Evolutionary conservation across 2,113 vertebrate genomes (phyloP).

Genomic region (Actinemys pallida): DNA sequence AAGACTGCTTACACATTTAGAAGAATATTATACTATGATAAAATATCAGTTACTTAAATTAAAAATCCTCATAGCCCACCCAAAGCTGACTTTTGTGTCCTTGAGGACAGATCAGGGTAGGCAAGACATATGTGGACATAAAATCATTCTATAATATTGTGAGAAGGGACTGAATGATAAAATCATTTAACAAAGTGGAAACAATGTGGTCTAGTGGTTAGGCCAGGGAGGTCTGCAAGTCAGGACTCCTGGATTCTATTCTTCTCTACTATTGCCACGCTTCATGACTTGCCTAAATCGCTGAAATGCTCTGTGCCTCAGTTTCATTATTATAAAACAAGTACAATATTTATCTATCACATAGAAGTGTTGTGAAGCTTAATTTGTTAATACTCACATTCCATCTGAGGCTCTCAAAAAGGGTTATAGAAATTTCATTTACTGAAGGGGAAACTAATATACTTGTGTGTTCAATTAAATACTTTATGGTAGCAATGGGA

Average conservation of each 20-base stretch:
- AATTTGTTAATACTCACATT: neutral
- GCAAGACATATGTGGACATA: neutral
- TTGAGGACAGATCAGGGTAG: neutral
- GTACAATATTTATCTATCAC: neutral
- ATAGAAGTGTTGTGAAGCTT: neutral
- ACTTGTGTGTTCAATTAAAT: neutral
- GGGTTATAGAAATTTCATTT: neutral
- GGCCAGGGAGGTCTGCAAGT: neutral
- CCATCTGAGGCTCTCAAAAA: neutral
- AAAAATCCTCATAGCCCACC: neutral
- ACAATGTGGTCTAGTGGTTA: neutral
- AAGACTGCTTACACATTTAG: slow-evolving; percentile 9
- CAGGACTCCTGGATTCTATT: neutral
- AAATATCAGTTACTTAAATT: neutral
- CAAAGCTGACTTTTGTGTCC: neutral
- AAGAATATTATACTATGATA: neutral
- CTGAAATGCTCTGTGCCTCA: neutral
- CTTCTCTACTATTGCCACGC: neutral
- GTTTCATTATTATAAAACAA: neutral
- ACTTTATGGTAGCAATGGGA: neutral
- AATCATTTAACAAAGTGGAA: slow-evolving; percentile 12
- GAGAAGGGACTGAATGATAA: slow-evolving; percentile 13
- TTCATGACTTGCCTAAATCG: slow-evolving; percentile 1
- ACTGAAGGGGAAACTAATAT: neutral
- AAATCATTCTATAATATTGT: neutral